Percentiles rank a stretch among this genome's conserved stretches.
Evolutionary conservation across 1,140 invertebrate species (phyloP).

Genomic region (Aphelinus atriplicis): DNA sequence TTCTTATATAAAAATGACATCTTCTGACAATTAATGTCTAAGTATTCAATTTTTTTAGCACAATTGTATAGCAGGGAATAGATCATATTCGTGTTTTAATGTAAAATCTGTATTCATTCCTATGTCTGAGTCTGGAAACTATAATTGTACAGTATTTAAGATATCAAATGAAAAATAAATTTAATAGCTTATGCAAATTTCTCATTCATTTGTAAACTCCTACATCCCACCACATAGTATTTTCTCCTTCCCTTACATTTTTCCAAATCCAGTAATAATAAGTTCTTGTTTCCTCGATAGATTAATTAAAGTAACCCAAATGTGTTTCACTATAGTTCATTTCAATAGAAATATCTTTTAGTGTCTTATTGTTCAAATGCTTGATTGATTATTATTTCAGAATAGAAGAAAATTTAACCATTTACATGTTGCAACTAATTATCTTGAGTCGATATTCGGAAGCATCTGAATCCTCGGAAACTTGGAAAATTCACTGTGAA

Average conservation of each 20-base stretch:
- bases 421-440: no score
- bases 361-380: no score
- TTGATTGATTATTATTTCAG: no score
- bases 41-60: constrained; percentile 36
- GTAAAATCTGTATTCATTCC: constrained; percentile 50
- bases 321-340: no score
- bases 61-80: constrained; percentile 39
- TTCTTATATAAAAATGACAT: constrained; percentile 25
- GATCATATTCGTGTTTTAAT: constrained; percentile 42
- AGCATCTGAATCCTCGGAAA: no score
- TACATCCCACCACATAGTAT: constrained; percentile 19
- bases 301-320: no score
- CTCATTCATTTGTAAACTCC: no score
- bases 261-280: constrained; percentile 5
- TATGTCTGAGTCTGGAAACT: constrained; percentile 52
- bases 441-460: no score
- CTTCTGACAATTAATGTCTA: constrained; percentile 31
- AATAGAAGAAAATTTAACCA: no score
- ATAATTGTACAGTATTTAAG: constrained; percentile 64
- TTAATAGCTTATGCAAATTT: constrained; percentile 46
- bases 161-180: constrained; percentile 56
- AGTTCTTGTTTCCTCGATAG: no score
- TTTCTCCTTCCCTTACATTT: constrained; percentile 27
- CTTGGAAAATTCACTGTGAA: no score
- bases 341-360: no score